These are phyloP conservation scores for Platycnemis pennipes DNA, from an alignment of 2,888 invertebrate species.

Conservation along the genomic window DNA sequence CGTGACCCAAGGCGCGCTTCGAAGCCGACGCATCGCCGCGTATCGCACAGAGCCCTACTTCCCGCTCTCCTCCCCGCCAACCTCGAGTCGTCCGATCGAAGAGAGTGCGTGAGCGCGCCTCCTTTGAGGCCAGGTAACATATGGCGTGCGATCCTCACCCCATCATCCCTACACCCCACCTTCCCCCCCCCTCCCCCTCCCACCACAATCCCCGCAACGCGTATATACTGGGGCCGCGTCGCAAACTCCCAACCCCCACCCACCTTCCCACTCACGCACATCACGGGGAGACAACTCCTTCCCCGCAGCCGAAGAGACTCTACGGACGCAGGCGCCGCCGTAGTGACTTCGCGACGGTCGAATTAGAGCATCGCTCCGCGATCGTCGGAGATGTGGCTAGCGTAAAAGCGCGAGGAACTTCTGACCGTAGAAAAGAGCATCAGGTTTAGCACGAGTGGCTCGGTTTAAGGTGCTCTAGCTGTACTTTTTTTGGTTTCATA, in stretches of 20 bases:
- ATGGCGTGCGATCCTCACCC: constrained; percentile 15
- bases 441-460: too few species aligned
- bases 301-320: background rate
- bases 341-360: background rate
- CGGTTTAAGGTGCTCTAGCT: too few species aligned
- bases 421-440: too few species aligned
- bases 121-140: constrained; percentile 34
- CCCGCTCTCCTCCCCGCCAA: background rate
- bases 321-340: too few species aligned
- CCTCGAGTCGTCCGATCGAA: background rate
- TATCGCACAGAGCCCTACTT: background rate
- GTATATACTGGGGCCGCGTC: too few species aligned
- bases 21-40: background rate
- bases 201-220: background rate
- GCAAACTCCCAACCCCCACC: background rate
- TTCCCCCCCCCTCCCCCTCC: background rate
- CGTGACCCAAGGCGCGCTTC: background rate
- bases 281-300: background rate
- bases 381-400: too few species aligned
- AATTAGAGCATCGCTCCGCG: background rate
- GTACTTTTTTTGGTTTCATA: too few species aligned
- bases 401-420: too few species aligned
- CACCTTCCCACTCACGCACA: background rate
- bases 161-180: background rate
- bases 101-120: background rate